Evolutionary conservation across 2,113 vertebrate species (phyloP), one percentile per base, ranked within the genome.

Genomic region (Hippocampus abdominalis): DNA sequence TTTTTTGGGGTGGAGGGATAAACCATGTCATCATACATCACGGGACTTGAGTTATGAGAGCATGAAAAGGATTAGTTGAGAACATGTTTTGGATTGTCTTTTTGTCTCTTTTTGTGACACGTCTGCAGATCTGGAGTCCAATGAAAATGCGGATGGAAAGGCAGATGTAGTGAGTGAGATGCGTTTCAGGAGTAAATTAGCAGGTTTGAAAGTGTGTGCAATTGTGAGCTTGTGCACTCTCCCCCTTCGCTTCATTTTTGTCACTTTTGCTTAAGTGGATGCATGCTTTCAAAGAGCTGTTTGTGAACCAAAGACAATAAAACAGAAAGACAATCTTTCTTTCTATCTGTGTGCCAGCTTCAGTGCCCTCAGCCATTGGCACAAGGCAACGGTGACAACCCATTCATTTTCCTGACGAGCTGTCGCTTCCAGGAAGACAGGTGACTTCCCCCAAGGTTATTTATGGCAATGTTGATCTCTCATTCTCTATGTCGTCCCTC

Each of bases 331-430:
- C 82, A 80, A 75, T 25, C 44, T 56, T 73, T 68, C 75, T 66
- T 69, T 60, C n/a, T 60, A 40, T 75, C 75, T 91, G 90, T 93
- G 92, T 92, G 93, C 94, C 93, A 94, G 94, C 94, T 94, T 94
- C 94, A 94, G 92, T 94, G 94, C 94, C 92, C 93, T 94, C 91
- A 92, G 93, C 93, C 92, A 91, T 91, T 91, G 92, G 94, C 92
- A 89, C 82, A 91, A 92, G 73, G 93, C 91, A 89, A 89, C 92
- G 91, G 93, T 94, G 94, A 94, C 95, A 96, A 95, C 92, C 94
- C 95, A 95, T 96, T 98, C 94, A 96, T 97, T 97, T 95, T 94
- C 92, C 94, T 94, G 94, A 97, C 94, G 94, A 95, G 94, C 94
- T 93, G 94, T 95, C 87, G 88, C 91, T 85, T 82, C 93, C 91